These are phyloP conservation scores for Notarius lentiginosus DNA, from an alignment of 2,113 vertebrate species.

Conservation along the genomic window DNA sequence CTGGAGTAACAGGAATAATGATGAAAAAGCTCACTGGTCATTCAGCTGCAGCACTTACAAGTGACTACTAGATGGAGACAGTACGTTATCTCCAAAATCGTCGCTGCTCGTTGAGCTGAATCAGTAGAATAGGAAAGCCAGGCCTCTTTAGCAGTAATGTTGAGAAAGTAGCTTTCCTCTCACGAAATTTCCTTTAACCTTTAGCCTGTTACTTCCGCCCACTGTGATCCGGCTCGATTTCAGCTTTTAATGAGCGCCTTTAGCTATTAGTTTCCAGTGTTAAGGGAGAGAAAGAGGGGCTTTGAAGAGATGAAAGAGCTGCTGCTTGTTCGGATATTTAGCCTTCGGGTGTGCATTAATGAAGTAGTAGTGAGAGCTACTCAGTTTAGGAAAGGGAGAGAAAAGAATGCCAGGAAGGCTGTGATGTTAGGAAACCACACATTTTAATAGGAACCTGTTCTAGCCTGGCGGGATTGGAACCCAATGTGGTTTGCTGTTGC, in stretches of 20 bases:
- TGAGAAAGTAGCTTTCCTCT: background rate
- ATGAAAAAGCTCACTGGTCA: background rate
- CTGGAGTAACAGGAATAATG: background rate
- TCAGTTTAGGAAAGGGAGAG: background rate
- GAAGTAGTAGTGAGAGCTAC: background rate
- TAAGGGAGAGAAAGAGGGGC: background rate
- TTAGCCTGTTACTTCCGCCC: constrained; percentile 2
- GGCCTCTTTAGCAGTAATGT: background rate
- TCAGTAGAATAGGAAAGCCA: background rate
- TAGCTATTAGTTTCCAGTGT: background rate
- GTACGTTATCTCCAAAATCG: background rate
- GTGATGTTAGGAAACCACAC: no score
- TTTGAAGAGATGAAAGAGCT: constrained; percentile 34
- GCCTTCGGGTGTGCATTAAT: background rate
- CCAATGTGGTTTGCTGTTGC: no score
- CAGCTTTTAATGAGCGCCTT: constrained; percentile 11
- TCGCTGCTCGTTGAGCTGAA: background rate
- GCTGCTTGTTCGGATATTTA: background rate
- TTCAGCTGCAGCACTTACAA: background rate
- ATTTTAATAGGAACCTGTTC: no score
- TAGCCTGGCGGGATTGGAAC: no score
- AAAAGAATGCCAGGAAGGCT: background rate
- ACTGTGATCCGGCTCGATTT: background rate
- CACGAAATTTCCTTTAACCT: background rate
- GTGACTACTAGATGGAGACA: constrained; percentile 27